A percentile compares a stretch with the other conserved stretches of the same genome.
These are phyloP conservation scores for Nymphicus hollandicus DNA, from an alignment of 2,113 vertebrate species.

Conservation along the genomic window DNA sequence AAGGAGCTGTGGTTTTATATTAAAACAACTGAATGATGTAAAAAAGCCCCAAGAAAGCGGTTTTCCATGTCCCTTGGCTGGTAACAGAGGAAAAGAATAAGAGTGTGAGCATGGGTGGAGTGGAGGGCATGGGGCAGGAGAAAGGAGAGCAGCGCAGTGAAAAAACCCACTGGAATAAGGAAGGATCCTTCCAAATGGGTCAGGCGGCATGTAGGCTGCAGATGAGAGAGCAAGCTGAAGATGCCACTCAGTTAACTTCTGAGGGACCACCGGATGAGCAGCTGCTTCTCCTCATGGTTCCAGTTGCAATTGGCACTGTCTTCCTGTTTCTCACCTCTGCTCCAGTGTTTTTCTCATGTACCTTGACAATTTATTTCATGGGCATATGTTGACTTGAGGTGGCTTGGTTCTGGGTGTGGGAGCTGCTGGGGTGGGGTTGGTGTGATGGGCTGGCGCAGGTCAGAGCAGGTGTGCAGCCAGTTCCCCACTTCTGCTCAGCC, in stretches of 20 bases:
- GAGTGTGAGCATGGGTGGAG: neutral
- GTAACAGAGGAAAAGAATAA: neutral
- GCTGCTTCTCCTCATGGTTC: neutral
- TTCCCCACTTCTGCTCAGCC: fast-evolving
- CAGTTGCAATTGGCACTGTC: neutral
- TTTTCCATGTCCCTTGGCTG: conserved; percentile 20
- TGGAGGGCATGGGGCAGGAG: neutral
- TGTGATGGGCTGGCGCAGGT: neutral
- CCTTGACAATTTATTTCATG: neutral
- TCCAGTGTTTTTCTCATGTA: neutral
- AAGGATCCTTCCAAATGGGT: neutral
- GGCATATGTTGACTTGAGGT: neutral
- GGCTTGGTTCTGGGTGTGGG: neutral
- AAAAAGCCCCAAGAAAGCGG: neutral
- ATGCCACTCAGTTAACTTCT: neutral
- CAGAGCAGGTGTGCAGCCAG: neutral
- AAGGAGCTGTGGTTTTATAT: conserved; percentile 11
- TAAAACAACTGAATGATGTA: neutral
- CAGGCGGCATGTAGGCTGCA: fast-evolving
- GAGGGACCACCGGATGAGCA: neutral
- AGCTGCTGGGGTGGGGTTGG: neutral
- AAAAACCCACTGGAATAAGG: neutral
- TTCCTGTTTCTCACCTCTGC: neutral
- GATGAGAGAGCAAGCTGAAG: neutral
- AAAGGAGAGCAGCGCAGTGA: neutral